Evolutionary conservation across 2,888 invertebrate species (phyloP).

Genomic region (Morpho helenor): DNA sequence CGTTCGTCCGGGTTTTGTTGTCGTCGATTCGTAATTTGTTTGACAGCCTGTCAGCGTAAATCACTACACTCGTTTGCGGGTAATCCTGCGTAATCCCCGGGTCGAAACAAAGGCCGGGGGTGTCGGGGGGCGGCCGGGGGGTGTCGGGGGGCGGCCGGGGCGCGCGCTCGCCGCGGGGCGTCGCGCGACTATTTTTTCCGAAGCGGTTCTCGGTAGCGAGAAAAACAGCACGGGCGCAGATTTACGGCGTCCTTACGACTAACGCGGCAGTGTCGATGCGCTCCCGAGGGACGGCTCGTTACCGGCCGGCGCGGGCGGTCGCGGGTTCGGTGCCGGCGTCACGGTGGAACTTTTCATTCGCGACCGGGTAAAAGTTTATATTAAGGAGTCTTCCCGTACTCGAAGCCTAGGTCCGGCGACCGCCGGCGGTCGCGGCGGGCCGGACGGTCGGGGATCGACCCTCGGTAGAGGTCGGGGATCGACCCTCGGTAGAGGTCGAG

Average conservation of each 20-base stretch:
- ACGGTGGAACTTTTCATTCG: too few species aligned
- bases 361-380: too few species aligned
- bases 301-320: constrained; percentile 6
- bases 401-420: too few species aligned
- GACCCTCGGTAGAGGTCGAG: too few species aligned
- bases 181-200: constrained; percentile 35
- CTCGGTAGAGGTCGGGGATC: too few species aligned
- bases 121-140: constrained; percentile 12
- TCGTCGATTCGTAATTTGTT: constrained; percentile 14
- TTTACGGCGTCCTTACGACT: constrained; percentile 44
- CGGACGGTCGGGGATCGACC: too few species aligned
- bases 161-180: constrained; percentile 36
- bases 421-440: too few species aligned
- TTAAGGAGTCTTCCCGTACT: too few species aligned
- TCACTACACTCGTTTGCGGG: not conserved
- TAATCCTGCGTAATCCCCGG: constrained; percentile 14
- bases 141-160: constrained; percentile 9
- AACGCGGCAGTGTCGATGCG: constrained; percentile 52
- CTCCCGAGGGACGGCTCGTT: constrained; percentile 42
- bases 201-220: constrained; percentile 42
- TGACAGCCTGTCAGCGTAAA: constrained; percentile 12
- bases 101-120: constrained; percentile 11
- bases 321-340: constrained; percentile 1
- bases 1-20: constrained; percentile 11
- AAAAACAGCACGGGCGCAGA: constrained; percentile 33